Evolutionary conservation across 2,113 vertebrate genomes (phyloP).

Genomic region (Brachionichthys hirsutus): DNA sequence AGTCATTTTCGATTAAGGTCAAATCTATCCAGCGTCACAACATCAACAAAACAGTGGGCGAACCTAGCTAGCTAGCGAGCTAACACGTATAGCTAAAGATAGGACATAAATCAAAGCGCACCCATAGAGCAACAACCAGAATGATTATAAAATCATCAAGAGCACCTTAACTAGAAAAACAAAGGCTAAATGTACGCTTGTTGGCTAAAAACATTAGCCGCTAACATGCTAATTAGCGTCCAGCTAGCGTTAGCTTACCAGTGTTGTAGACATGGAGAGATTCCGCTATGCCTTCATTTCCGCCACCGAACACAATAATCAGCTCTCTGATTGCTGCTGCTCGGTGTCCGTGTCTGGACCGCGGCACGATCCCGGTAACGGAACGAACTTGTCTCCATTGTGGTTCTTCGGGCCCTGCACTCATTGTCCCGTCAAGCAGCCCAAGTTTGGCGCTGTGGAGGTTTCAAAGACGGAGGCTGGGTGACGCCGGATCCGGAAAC

Average conservation of each 20-base stretch:
- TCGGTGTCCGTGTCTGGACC: constrained; percentile 91
- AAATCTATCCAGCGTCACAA: too few species aligned
- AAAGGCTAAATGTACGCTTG: too few species aligned
- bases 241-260: constrained; percentile 74
- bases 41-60: too few species aligned
- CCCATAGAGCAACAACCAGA: too few species aligned
- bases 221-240: constrained; percentile 29
- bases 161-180: too few species aligned
- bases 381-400: constrained; percentile 88
- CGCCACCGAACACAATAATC: constrained; percentile 91
- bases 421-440: constrained; percentile 57
- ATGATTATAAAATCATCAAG: too few species aligned
- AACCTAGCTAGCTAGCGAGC: too few species aligned
- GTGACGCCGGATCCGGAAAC: neutral
- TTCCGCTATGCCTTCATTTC: constrained; percentile 93
- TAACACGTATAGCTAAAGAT: too few species aligned
- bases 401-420: constrained; percentile 71
- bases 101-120: too few species aligned
- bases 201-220: constrained; percentile 67
- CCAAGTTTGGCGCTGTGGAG: constrained; percentile 66
- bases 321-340: constrained; percentile 90
- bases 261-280: constrained; percentile 97
- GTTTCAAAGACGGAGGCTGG: constrained; percentile 54
- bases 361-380: constrained; percentile 87
- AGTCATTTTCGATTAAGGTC: too few species aligned